These are phyloP conservation scores for Microtus montanus DNA, from an alignment of 2,113 vertebrate species.

Conservation along the genomic window DNA sequence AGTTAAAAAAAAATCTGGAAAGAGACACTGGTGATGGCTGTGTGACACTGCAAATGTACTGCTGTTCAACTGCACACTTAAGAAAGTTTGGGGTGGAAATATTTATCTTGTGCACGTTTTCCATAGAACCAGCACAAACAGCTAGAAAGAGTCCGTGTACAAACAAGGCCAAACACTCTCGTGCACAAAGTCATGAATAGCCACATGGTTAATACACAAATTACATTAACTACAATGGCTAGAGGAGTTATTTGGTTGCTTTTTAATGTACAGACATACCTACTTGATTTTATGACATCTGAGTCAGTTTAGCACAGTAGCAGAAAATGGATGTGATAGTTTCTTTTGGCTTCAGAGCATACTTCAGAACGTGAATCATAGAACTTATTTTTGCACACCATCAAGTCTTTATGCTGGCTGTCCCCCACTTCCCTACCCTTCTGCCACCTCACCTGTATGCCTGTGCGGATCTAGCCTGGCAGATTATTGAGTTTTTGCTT, in stretches of 20 bases:
- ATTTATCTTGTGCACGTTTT: background rate
- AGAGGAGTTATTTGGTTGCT: background rate
- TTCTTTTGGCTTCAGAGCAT: background rate
- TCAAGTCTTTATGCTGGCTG: background rate
- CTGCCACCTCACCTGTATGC: background rate
- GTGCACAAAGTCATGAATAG: background rate
- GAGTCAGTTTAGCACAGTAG: background rate
- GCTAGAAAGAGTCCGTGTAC: background rate
- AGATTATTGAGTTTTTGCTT: background rate
- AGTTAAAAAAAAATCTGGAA: conserved; percentile 1
- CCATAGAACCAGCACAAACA: background rate
- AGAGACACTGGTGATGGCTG: background rate
- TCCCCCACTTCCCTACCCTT: fast-evolving
- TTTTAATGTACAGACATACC: background rate
- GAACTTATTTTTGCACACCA: background rate
- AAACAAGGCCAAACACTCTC: background rate
- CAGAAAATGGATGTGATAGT: background rate
- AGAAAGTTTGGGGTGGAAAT: background rate
- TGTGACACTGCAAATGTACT: background rate
- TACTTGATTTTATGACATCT: background rate
- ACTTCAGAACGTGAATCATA: background rate
- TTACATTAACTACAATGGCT: background rate
- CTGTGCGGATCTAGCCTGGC: background rate
- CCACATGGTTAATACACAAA: background rate
- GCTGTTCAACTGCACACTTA: background rate